Base-by-base conservation (phyloP, 2,888 invertebrate species). In the Cyaniris semiargus region DNA sequence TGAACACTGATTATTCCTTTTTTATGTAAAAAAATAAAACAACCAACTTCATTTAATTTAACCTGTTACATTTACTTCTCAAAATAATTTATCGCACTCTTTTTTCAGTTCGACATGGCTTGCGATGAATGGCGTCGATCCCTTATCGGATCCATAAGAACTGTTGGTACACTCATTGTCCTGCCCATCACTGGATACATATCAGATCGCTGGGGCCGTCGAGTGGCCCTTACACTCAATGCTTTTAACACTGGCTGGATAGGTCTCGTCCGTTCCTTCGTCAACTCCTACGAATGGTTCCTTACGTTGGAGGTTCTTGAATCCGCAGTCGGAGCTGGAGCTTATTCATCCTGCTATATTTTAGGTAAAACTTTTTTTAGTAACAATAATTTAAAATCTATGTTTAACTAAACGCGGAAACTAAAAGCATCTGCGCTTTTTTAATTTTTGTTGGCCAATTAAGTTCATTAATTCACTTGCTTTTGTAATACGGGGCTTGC, bases 191-290 rank as follows among this genome's bases (percentile, higher is more conserved):
- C 96, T 0, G 97, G 97, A 56, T 95, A 95, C 82, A 90, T 97
- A 80, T 97, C 97, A 0, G 97, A 97, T 90, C 96, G 95, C 94
- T 97, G 95, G 92, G 96, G 96, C 3, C 94, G 96, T 48, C 95
- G 95, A 81, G 94, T 95, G 70, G 93, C 95, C 13, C 92, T 96
- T 82, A 94, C 96, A 48, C 87, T 95, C 82, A 95, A 95, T 80
- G 95, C 96, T 81, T 93, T 95, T 81, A 88, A 96, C 81, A 95
- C 96, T 38, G 95, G 95, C 76, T 88, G 96, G 84, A 90, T 96
- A 77, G 97, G 97, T 3, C 88, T 97, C 53, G 90, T 95, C 27
- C 95, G 96, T 77, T 96, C 96, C 15, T 96, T 96, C 84, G 95
- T 96, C 77, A 95, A 95, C 78, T 95, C 95, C 80, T 97, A 97